Conservation (phyloP, 1,140 invertebrate species). For the Aleiodes sp. region DNA sequence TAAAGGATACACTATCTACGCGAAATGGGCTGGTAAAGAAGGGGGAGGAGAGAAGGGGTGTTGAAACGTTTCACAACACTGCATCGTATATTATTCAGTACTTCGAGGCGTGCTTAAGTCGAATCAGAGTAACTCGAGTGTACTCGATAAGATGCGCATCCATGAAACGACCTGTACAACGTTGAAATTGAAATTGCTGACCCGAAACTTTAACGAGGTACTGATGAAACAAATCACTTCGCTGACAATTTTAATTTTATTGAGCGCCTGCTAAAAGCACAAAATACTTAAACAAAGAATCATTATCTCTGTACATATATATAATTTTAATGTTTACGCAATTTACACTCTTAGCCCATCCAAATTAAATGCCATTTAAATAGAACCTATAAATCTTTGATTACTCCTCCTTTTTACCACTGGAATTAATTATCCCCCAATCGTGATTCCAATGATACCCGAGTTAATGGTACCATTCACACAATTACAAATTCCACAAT, state of each 20-base stretch:
- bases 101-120: constrained; percentile 17
- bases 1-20: not conserved
- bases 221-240: not conserved
- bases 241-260: not conserved
- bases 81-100: constrained; percentile 10
- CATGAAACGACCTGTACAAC: constrained; percentile 3
- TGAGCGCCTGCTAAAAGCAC: not conserved
- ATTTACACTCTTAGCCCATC: not conserved
- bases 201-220: constrained; percentile 5
- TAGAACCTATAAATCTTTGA: not conserved
- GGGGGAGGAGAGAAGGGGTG: too few relatives aligned
- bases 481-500: not conserved
- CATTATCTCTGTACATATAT: not conserved
- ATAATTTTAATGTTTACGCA: not conserved
- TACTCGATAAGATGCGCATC: constrained; percentile 3
- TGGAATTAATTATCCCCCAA: not conserved
- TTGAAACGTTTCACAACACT: not conserved
- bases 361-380: not conserved
- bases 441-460: not conserved
- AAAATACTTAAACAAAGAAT: not conserved
- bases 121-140: constrained; percentile 15
- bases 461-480: not conserved
- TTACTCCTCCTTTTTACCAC: not conserved
- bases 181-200: constrained; percentile 16
- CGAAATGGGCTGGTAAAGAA: too few relatives aligned